These are phyloP conservation scores for Thelohanellus kitauei DNA, from an alignment of 30 jellyfish, hydroid and myxozoan species.

Conservation along the genomic window DNA sequence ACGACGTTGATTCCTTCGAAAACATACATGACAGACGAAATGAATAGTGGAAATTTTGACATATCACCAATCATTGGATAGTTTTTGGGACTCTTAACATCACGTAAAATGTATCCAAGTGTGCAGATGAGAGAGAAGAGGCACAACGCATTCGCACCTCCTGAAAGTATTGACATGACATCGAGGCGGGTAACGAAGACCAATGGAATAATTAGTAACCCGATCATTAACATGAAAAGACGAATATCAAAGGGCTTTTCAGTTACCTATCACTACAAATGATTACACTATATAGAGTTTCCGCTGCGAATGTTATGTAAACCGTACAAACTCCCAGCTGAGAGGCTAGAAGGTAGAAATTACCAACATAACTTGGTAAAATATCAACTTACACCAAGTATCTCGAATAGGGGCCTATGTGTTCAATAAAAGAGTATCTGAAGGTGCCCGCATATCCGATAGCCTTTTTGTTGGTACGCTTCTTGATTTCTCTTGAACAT, in stretches of 20 bases:
- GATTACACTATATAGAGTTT: not conserved
- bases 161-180: not conserved
- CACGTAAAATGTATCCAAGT: constrained; percentile 17
- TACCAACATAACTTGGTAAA: too few species aligned
- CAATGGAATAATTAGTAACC: not conserved
- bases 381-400: not conserved
- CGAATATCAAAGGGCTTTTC: not conserved
- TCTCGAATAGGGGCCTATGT: not conserved
- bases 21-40: not conserved
- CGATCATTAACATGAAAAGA: too few species aligned
- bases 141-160: not conserved
- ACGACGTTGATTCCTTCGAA: not conserved
- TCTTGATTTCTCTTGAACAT: too few species aligned
- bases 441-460: not conserved
- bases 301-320: not conserved
- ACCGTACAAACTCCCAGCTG: not conserved
- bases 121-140: constrained; percentile 24
- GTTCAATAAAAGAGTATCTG: not conserved
- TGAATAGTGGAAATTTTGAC: not conserved
- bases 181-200: too few species aligned
- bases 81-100: too few species aligned
- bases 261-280: not conserved
- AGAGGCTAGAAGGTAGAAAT: not conserved
- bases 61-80: not conserved
- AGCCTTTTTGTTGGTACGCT: too few species aligned